Percentiles rank a stretch among this genome's conserved stretches.
These are phyloP conservation scores for Siphonodentalium dalli DNA, from an alignment of 2,888 invertebrate species.

Conservation along the genomic window DNA sequence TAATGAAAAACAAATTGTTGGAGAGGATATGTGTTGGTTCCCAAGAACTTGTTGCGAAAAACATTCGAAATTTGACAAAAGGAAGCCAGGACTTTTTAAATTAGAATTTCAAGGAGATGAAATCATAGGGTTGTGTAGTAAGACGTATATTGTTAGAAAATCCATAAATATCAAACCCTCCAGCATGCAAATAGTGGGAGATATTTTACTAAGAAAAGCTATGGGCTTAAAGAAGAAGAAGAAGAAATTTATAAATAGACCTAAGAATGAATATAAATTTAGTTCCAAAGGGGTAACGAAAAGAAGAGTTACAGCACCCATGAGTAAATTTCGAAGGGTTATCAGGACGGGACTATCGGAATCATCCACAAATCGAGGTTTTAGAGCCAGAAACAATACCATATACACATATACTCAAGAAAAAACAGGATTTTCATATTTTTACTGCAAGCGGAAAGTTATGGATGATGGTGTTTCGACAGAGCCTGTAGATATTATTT, in stretches of 20 bases:
- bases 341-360: conserved; percentile 1
- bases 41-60: not conserved
- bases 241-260: not conserved
- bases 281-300: conserved; percentile 21
- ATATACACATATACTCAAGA: conserved; percentile 15
- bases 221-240: too few relatives aligned
- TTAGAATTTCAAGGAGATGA: not conserved
- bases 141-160: conserved; percentile 4
- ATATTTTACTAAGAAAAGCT: too few relatives aligned
- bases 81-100: not conserved
- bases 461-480: conserved; percentile 19
- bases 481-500: conserved; percentile 7
- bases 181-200: too few relatives aligned
- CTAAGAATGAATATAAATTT: conserved; percentile 12
- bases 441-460: conserved; percentile 21
- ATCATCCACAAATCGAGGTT: conserved; percentile 3
- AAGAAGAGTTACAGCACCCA: conserved; percentile 6
- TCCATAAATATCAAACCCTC: too few relatives aligned
- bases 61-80: not conserved
- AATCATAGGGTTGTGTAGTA: conserved; percentile 1
- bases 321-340: conserved; percentile 7
- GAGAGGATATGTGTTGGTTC: not conserved
- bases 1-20: not conserved
- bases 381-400: conserved; percentile 19
- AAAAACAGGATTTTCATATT: conserved; percentile 16